A percentile compares a stretch with the other conserved stretches of the same genome.
phyloP scores from a whole-genome alignment of 1,140 invertebrate species.

The Cydia fagiglandana region DNA sequence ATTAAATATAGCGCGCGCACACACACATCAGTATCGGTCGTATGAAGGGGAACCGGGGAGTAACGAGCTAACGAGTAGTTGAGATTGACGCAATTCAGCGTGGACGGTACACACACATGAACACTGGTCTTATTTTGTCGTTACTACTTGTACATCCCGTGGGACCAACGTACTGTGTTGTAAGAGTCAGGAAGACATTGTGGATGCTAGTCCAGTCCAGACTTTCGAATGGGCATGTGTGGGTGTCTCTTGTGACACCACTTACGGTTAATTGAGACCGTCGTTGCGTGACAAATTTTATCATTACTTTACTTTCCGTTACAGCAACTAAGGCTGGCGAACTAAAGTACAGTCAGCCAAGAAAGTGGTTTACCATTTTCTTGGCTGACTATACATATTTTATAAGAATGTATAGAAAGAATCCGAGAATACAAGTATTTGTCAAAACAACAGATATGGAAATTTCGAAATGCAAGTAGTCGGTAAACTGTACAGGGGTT shows the following conservation, averaged over 20 bases:
- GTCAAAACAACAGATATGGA: too few species aligned
- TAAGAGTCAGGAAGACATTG: slow-evolving; percentile 59
- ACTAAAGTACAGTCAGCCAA: too few species aligned
- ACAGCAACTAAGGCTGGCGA: background rate
- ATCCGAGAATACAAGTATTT: too few species aligned
- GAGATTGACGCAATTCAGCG: slow-evolving; percentile 71
- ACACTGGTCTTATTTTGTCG: slow-evolving; percentile 67
- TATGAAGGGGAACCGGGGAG: slow-evolving; percentile 53
- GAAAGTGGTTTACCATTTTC: too few species aligned
- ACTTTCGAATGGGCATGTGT: slow-evolving; percentile 58
- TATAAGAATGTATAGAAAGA: background rate
- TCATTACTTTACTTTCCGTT: slow-evolving; percentile 16
- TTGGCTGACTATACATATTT: too few species aligned
- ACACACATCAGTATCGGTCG: slow-evolving; percentile 58
- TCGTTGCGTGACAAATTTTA: slow-evolving; percentile 30
- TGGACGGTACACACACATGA: slow-evolving; percentile 62
- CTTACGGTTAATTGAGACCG: slow-evolving; percentile 30
- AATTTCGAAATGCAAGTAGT: too few species aligned
- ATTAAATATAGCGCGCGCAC: slow-evolving; percentile 72
- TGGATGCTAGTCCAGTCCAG: slow-evolving; percentile 62
- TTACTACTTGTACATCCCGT: slow-evolving; percentile 72
- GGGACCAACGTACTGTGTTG: slow-evolving; percentile 68
- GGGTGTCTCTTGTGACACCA: slow-evolving; percentile 37
- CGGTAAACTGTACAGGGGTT: too few species aligned
- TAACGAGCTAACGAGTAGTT: slow-evolving; percentile 66